Percentiles rank a stretch among this genome's conserved stretches.
Conservation (phyloP, 2,113 vertebrate species). For the Austrofundulus limnaeus region DNA sequence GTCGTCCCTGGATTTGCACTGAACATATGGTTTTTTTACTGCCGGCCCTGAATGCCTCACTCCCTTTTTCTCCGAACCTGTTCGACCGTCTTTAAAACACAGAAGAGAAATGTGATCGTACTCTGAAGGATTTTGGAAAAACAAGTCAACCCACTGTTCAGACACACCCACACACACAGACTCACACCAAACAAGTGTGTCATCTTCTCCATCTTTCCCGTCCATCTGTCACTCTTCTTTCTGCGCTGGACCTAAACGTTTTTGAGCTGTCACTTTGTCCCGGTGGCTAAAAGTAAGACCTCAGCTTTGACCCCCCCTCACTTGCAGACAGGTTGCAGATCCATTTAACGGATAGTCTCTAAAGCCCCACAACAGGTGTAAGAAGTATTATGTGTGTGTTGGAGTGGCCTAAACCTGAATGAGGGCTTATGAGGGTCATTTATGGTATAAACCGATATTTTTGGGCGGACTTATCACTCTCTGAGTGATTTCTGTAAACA, state of each 20-base stretch:
- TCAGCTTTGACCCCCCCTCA: constrained; percentile 42
- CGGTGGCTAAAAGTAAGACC: constrained; percentile 38
- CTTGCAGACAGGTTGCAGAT: constrained; percentile 54
- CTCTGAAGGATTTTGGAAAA: constrained; percentile 55
- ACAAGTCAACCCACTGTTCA: constrained; percentile 64
- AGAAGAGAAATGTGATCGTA: constrained; percentile 33
- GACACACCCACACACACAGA: constrained; percentile 49
- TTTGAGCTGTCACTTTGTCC: constrained; percentile 37
- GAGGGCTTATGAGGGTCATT: constrained; percentile 31
- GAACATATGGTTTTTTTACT: constrained; percentile 24
- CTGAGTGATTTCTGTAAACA: constrained; percentile 38
- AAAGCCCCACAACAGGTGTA: constrained; percentile 70
- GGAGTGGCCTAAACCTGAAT: constrained; percentile 31
- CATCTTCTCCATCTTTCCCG: constrained; percentile 18
- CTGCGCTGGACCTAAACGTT: constrained; percentile 18
- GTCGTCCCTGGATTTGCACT: constrained; percentile 6
- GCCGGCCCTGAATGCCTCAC: constrained; percentile 24
- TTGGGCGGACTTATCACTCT: constrained; percentile 29
- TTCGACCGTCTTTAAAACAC: constrained; percentile 38
- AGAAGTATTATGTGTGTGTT: constrained; percentile 39
- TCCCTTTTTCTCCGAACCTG: constrained; percentile 52
- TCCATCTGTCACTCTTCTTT: constrained; percentile 3
- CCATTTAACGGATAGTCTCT: constrained; percentile 59
- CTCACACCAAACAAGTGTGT: constrained; percentile 9
- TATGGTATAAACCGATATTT: constrained; percentile 45